Base-by-base conservation (phyloP, 2,797 vertebrate genomes). In the Poliocrania exsul region DNA sequence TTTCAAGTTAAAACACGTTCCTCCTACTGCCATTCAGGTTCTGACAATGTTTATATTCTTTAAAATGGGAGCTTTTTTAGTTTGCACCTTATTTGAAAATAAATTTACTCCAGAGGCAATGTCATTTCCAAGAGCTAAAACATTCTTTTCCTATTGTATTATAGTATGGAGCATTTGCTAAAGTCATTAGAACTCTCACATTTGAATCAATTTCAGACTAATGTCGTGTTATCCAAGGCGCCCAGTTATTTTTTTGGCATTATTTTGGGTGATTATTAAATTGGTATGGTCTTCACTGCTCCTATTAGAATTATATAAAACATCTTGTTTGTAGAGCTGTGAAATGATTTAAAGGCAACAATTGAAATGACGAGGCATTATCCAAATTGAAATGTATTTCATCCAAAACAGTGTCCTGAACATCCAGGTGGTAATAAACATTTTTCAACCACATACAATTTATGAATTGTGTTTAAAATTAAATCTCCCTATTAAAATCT, bases 391-490 rank as follows among this genome's bases (percentile, higher is more conserved):
- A 97, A 96, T 78, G 74, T 94, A 78, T 95, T 97, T 94, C 60
- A 42, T 95, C 88, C 16, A 10, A 92, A 96, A 90, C 91, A 23
- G 20, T 13, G 53, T 95, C 86, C 91, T 38, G 94, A 69, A 93
- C 71, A 81, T 93, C 84, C 84, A 66, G 26, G 92, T 79, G 33
- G 85, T 29, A 77, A 95, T 81, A 95, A 96, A 87, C 92, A 84
- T 90, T 96, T 97, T 97, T 93, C 92, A 79, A 11, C 80, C 14
- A 1, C 2, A 7, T 42, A 46, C 81, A 94, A 96, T 96, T 96
- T 97, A 92, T 70, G 92, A 96, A 97, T 91, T 93, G 93, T 85
- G 62, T 88, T 97, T 93, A 88, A 95, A 97, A 97, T 97, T 96
- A 93, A 93, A 86, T 95, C 82, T 88, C 91, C 37, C 9, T 78